Base-by-base conservation (phyloP, 2,797 vertebrate genomes). In the Varecia variegata region DNA sequence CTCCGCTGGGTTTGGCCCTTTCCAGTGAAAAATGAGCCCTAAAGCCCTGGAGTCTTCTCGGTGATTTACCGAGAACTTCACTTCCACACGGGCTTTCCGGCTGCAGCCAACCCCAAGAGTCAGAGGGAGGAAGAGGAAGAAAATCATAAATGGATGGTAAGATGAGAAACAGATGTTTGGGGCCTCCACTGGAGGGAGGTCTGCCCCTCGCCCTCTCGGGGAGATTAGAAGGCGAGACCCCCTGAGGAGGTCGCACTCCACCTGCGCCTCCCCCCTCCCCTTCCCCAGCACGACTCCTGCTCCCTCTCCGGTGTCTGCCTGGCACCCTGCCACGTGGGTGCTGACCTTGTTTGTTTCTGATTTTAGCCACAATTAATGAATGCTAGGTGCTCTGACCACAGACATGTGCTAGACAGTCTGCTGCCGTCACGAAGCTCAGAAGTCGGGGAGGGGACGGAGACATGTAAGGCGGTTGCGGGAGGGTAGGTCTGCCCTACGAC, bases 161-260 rank as follows among this genome's bases (percentile, higher is more conserved):
- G 98, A 99, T 98, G 99, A 98, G 98, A 99, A 99, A 98, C 99
- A 99, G 99, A 99, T 99, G 99, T 99, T 97, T 91, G 82, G 62
- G 68, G 60, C 2, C 77, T 88, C 97, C 62, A 0, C 43, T 27
- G 76, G 54, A 58, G 94, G 67, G 90, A 87, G 70, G 52, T 89
- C 86, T 93, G 80, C 84, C 47, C 77, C 23, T 82, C 40, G 58
- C 38, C 79, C 50, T 77, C 43, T 87, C 40, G 18, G 9, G 27
- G 79, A 83, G 94, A 89, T 95, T 73, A 70, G 85, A 85, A 93
- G 40, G 45, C 27, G 21, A 2, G 40, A 91, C 32, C 82, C 83
- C 83, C 85, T 20, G 35, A 68, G 25, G 13, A 77, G n/a, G 32
- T 38, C 47, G 25, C 12, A 17, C 15, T 85, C 65, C 58, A 84